Conservation (phyloP, 1,140 invertebrate species). For the Calliopsis andreniformis region DNA sequence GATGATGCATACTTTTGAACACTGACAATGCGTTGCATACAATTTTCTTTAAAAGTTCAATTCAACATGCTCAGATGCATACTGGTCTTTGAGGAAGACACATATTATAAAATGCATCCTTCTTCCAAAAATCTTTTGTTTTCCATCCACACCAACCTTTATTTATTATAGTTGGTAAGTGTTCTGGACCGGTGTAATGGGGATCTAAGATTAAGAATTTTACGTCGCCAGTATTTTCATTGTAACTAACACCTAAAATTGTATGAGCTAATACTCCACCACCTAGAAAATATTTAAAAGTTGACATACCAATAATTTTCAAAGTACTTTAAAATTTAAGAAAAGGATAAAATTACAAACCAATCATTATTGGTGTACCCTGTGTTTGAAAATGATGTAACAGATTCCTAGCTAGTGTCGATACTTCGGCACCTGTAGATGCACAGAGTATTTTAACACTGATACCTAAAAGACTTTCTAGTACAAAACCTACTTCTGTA, state of each 20-base stretch:
- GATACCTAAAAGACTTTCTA: slow-evolving; percentile 91
- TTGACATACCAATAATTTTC: slow-evolving; percentile 1
- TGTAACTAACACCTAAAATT: slow-evolving; percentile 96
- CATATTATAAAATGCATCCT: slow-evolving; percentile 96
- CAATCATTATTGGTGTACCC: slow-evolving; percentile 99
- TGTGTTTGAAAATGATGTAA: slow-evolving; percentile 94
- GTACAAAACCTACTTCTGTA: slow-evolving; percentile 96
- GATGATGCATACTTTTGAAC: slow-evolving; percentile 3
- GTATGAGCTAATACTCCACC: slow-evolving; percentile 99
- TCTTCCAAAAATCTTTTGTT: slow-evolving; percentile 93
- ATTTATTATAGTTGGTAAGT: slow-evolving; percentile 85
- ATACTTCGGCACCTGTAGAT: slow-evolving; percentile 91
- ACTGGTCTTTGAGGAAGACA: slow-evolving; percentile 91
- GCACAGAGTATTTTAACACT: slow-evolving; percentile 93
- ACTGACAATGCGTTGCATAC: background rate
- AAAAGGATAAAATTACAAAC: slow-evolving; percentile 79
- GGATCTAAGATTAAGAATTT: slow-evolving; percentile 98
- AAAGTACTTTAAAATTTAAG: background rate
- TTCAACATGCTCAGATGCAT: slow-evolving; percentile 77
- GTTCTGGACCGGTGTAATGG: slow-evolving; percentile 95
- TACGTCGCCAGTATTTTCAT: slow-evolving; percentile 88
- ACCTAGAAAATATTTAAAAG: slow-evolving; percentile 83
- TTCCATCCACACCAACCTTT: slow-evolving; percentile 99
- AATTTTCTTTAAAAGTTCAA: background rate
- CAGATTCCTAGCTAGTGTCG: slow-evolving; percentile 90